Evolutionary conservation across 2,797 vertebrate species (phyloP), one percentile per base, ranked within the genome.

Genomic region (Ceryle rudis): DNA sequence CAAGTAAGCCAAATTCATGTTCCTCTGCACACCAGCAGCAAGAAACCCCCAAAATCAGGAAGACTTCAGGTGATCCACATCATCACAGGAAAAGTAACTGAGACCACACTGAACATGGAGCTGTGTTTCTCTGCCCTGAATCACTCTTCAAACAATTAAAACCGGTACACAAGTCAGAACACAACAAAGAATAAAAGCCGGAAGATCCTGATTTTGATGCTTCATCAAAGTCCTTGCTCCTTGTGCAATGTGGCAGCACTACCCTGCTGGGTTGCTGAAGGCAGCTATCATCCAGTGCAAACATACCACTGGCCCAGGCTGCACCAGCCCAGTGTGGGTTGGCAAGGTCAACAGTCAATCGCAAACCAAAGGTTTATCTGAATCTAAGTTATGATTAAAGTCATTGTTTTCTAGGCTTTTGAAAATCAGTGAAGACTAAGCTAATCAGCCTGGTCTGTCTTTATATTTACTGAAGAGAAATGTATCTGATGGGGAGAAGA

Each of bases 141-240:
- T 78, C 77, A 93, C 35, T 91, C 75, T 37, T 52, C 78, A 72
- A 75, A 52, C 80, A 91, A 83, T 89, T 72, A 81, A 86, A 96
- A 87, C 33, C 49, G 65, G 28, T 60, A 57, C 61, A 58, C 90
- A 78, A 88, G 49, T 73, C 81, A 94, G 72, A 77, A 89, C 33
- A 89, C 35, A 77, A 89, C 19, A 65, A 81, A 92, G 67, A 97
- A 87, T 51, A 86, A 90, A 93, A 70, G 12, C 28, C 87, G 71
- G 70, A 54, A 81, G 47, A 17, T n/a, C 19, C 13, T 44, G 29
- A 37, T 88, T 78, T 16, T 84, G 49, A 26, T 61, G 51, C 22
- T 25, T 84, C 28, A 89, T 91, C 89, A 86, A 80, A 90, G 49
- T 41, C 55, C 39, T 44, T 77, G 35, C 20, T 83, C 61, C 47